Evolutionary conservation across 2,113 vertebrate genomes (phyloP).

Genomic region (Martes martes): DNA sequence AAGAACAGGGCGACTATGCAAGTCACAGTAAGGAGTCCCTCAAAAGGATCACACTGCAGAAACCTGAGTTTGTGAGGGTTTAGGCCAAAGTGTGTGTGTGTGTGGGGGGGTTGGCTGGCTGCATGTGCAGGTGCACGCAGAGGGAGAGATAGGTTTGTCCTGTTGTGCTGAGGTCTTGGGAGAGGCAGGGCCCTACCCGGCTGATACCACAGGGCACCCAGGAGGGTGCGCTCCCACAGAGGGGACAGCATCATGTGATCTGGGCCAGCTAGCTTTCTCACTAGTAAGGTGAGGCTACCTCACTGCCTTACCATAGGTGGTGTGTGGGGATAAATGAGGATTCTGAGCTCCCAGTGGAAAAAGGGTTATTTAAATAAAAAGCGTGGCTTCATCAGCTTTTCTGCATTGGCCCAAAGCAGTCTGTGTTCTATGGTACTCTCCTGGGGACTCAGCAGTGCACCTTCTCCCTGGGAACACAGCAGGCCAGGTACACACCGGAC

Average conservation of each 20-base stretch:
- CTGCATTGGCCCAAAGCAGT: not conserved
- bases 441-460: accelerated
- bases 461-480: not conserved
- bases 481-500: not conserved
- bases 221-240: not conserved
- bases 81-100: not conserved
- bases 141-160: not conserved
- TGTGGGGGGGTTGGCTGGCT: not conserved
- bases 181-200: not conserved
- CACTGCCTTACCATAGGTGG: not conserved
- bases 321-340: not conserved
- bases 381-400: not conserved
- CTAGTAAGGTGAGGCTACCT: not conserved
- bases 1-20: not conserved
- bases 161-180: not conserved
- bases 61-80: not conserved
- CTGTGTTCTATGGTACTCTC: not conserved
- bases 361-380: not conserved
- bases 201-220: not conserved
- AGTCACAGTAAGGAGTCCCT: not conserved
- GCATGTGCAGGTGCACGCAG: not conserved
- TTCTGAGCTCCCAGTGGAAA: not conserved
- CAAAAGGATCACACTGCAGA: too few species aligned
- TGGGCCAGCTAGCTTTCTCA: not conserved
- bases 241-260: not conserved